A percentile compares a stretch with the other conserved stretches of the same genome.
Conservation (phyloP, 2,113 vertebrate genomes). For the Pterocles gutturalis region DNA sequence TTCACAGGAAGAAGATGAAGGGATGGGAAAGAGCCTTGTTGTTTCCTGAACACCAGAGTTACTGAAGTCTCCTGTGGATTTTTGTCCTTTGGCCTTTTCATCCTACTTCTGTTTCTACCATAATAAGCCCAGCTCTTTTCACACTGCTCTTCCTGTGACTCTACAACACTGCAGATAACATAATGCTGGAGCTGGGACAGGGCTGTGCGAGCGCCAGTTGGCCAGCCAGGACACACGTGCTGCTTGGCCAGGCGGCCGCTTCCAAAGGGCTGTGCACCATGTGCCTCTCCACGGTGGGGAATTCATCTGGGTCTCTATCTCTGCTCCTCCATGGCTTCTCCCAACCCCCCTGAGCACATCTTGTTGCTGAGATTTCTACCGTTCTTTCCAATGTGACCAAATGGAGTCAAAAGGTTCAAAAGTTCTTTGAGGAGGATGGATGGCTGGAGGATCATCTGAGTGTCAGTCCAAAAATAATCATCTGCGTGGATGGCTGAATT, state of each 20-base stretch:
- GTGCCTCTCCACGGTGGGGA: not conserved
- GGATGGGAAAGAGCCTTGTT: slow-evolving; percentile 70
- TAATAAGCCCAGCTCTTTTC: slow-evolving; percentile 36
- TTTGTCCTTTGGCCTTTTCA: slow-evolving; percentile 65
- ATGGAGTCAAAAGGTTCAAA: not conserved
- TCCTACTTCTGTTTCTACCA: slow-evolving; percentile 56
- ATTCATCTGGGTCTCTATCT: not conserved
- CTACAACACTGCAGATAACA: not conserved
- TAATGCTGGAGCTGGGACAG: not conserved
- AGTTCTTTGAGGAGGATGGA: not conserved
- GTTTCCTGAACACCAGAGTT: slow-evolving; percentile 62
- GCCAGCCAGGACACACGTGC: not conserved
- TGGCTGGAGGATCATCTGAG: not conserved
- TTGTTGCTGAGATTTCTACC: not conserved
- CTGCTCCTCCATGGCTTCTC: not conserved
- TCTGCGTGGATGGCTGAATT: not conserved
- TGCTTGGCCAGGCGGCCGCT: not conserved
- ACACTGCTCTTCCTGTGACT: slow-evolving; percentile 51
- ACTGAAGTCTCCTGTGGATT: slow-evolving; percentile 65
- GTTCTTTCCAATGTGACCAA: not conserved
- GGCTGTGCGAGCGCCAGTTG: not conserved
- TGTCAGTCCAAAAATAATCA: not conserved
- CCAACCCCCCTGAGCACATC: not conserved
- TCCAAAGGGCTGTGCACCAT: not conserved
- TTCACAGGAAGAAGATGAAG: slow-evolving; percentile 67